Evolutionary conservation across 2,888 invertebrate species (phyloP).

Genomic region (Spodoptera littoralis): DNA sequence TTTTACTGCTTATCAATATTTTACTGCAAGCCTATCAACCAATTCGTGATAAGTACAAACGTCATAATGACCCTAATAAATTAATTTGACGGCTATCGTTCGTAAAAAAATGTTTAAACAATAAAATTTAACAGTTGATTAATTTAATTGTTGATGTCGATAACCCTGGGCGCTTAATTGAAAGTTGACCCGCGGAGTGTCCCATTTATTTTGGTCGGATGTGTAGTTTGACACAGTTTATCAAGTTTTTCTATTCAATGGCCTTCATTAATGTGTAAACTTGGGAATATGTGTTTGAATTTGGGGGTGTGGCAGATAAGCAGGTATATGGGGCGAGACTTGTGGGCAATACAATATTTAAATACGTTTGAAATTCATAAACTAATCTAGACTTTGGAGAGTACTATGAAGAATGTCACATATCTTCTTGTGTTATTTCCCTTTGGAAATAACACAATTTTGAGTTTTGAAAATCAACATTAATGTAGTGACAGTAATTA

Average conservation of each 20-base stretch:
- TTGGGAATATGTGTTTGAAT: constrained; percentile 13
- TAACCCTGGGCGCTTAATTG: constrained; percentile 47
- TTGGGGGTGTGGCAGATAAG: background rate
- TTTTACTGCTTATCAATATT: constrained; percentile 21
- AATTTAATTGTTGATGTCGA: constrained; percentile 40
- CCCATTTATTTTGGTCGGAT: constrained; percentile 50
- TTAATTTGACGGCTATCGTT: constrained; percentile 26
- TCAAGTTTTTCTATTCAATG: constrained; percentile 13
- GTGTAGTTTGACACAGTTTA: constrained; percentile 44
- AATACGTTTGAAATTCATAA: too few relatives aligned
- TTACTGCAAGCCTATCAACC: constrained; percentile 25
- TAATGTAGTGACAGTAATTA: too few relatives aligned
- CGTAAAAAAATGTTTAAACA: constrained; percentile 21
- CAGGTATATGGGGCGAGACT: background rate
- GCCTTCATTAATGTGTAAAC: constrained; percentile 14
- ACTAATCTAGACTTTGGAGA: too few relatives aligned
- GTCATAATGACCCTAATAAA: constrained; percentile 29
- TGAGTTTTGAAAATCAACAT: too few relatives aligned
- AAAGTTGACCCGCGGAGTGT: constrained; percentile 40
- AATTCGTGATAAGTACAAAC: constrained; percentile 37
- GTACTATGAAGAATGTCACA: too few relatives aligned
- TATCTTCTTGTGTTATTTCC: too few relatives aligned
- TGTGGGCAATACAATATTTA: too few relatives aligned
- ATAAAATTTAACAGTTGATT: constrained; percentile 19
- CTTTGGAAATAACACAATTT: too few relatives aligned